phyloP scores from a whole-genome alignment of 2,113 vertebrate species.

The Ophthalmolycus amberensis region DNA sequence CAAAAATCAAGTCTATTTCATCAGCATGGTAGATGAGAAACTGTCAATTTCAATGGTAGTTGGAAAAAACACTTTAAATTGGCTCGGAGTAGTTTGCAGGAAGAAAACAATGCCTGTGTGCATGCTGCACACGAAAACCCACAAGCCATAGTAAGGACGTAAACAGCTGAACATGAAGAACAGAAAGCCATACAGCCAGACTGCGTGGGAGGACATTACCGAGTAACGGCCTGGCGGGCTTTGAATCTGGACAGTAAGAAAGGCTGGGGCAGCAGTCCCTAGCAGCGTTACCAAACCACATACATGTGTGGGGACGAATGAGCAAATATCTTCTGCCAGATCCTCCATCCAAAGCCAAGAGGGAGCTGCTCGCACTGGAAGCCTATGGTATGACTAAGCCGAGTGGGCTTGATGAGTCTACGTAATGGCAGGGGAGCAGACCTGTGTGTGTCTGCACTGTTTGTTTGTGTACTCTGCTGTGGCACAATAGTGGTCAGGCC shows the following conservation, averaged over 20 bases:
- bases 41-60: neutral
- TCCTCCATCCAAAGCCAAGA: constrained; percentile 69
- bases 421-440: constrained; percentile 68
- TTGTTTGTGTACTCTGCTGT: constrained; percentile 75
- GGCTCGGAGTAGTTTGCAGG: constrained; percentile 5
- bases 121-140: constrained; percentile 21
- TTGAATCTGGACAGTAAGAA: constrained; percentile 61
- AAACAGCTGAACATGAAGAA: constrained; percentile 47
- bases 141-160: constrained; percentile 28
- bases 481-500: constrained; percentile 76
- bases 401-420: constrained; percentile 71
- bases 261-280: constrained; percentile 68
- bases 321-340: constrained; percentile 78
- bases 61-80: constrained; percentile 13
- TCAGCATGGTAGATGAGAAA: neutral
- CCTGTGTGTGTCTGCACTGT: constrained; percentile 67
- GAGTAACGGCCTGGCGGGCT: constrained; percentile 62
- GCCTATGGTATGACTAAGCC: constrained; percentile 69
- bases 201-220: constrained; percentile 74
- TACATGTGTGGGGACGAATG: constrained; percentile 81
- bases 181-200: constrained; percentile 52
- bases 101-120: neutral
- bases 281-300: constrained; percentile 76
- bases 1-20: neutral
- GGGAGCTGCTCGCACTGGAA: constrained; percentile 66